Conservation (phyloP, 2,113 vertebrate genomes). For the Ptilorrhoa leucosticta region DNA sequence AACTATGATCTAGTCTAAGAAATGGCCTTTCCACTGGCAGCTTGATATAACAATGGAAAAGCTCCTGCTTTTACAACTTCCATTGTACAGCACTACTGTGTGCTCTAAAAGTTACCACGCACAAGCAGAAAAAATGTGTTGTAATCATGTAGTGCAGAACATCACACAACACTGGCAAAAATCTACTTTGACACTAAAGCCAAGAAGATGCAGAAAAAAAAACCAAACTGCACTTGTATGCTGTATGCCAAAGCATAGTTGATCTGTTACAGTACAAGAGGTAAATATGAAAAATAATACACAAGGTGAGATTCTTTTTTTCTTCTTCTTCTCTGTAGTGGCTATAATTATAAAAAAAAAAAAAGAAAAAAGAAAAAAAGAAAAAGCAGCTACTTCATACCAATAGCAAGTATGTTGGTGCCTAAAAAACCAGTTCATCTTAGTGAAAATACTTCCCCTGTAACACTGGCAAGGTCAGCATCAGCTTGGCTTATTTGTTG, state of each 20-base stretch:
- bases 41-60: background rate
- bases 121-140: background rate
- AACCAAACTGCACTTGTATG: background rate
- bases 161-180: background rate
- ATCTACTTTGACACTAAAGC: background rate
- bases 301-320: background rate
- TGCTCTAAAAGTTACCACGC: background rate
- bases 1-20: background rate
- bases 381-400: background rate
- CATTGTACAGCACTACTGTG: background rate
- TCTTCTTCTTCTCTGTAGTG: background rate
- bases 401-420: background rate
- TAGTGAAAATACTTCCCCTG: slow-evolving; percentile 3
- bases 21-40: background rate
- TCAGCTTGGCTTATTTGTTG: slow-evolving; percentile 4
- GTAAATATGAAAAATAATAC: background rate
- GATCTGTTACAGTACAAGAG: background rate
- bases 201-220: background rate
- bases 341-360: background rate
- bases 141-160: background rate
- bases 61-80: background rate
- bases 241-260: background rate
- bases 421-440: slow-evolving; percentile 8
- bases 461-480: background rate
- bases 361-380: background rate